Evolutionary conservation across 2,888 invertebrate species (phyloP).

Genomic region (Hirtodrosophila confusa): DNA sequence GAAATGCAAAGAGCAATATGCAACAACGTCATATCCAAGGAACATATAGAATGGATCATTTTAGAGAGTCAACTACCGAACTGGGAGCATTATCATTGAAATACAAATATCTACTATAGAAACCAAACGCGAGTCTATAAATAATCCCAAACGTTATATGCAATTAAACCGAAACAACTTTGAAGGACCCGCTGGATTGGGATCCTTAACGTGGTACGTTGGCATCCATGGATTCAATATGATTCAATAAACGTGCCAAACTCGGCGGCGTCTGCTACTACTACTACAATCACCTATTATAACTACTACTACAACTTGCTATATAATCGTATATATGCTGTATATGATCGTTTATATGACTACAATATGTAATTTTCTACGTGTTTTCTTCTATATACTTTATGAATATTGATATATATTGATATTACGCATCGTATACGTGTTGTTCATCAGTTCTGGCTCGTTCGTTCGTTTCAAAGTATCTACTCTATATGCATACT

Average conservation of each 20-base stretch:
- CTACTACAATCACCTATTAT: conserved; percentile 38
- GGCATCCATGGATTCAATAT: conserved; percentile 46
- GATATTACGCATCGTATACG: conserved; percentile 56
- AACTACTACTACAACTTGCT: conserved; percentile 58
- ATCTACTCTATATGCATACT: conserved; percentile 23
- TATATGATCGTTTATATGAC: conserved; percentile 33
- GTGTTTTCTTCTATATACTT: conserved; percentile 60
- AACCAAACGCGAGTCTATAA: not conserved
- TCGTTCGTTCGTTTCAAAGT: conserved; percentile 65
- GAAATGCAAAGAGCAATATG: conserved; percentile 33
- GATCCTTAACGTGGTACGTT: conserved; percentile 61
- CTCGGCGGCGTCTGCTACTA: conserved; percentile 61
- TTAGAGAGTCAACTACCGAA: not conserved
- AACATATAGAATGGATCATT: conserved; percentile 27
- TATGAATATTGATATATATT: conserved; percentile 42
- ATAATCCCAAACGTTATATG: conserved; percentile 4
- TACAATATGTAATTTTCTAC: conserved; percentile 67
- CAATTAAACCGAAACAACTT: conserved; percentile 14
- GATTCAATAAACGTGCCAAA: conserved; percentile 46
- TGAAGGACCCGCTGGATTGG: conserved; percentile 44
- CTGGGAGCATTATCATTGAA: conserved; percentile 13
- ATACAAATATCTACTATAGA: conserved; percentile 9
- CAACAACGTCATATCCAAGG: conserved; percentile 1
- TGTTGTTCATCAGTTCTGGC: conserved; percentile 74
- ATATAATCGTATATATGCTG: conserved; percentile 54